These are phyloP conservation scores for Penaeus vannamei DNA, from an alignment of 1,140 invertebrate species.

Conservation along the genomic window DNA sequence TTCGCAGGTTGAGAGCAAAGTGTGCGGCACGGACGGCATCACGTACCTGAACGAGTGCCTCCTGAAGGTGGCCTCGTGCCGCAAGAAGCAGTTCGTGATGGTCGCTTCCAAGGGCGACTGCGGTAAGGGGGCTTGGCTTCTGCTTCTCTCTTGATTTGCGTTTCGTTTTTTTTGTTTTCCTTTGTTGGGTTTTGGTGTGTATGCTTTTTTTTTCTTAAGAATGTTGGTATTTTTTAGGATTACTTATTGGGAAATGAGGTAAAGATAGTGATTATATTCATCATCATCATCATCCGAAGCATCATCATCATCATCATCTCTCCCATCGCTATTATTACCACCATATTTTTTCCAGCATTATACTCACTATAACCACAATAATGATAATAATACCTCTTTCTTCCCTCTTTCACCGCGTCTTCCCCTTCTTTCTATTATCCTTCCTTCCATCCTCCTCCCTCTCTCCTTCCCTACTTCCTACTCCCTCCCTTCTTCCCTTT, in stretches of 20 bases:
- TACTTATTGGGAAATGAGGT: constrained; percentile 41
- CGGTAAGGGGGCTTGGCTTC: constrained; percentile 77
- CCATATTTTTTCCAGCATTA: neutral
- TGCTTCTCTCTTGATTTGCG: neutral
- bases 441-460: no score
- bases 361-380: neutral
- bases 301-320: constrained; percentile 22
- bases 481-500: constrained; percentile 21
- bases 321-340: neutral
- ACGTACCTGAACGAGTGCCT: constrained; percentile 85
- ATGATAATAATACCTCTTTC: neutral
- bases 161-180: neutral
- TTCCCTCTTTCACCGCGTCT: neutral
- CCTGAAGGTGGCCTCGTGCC: constrained; percentile 79
- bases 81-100: constrained; percentile 77
- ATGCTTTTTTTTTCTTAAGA: constrained; percentile 36
- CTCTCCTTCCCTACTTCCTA: neutral
- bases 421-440: no score
- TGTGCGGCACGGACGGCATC: constrained; percentile 83
- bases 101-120: constrained; percentile 87
- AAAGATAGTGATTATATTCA: neutral
- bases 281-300: constrained; percentile 9
- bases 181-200: constrained; percentile 44
- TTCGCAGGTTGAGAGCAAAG: constrained; percentile 70
- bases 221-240: no score